Evolutionary conservation across 1,140 invertebrate genomes (phyloP).

Genomic region (Cydia fagiglandana): DNA sequence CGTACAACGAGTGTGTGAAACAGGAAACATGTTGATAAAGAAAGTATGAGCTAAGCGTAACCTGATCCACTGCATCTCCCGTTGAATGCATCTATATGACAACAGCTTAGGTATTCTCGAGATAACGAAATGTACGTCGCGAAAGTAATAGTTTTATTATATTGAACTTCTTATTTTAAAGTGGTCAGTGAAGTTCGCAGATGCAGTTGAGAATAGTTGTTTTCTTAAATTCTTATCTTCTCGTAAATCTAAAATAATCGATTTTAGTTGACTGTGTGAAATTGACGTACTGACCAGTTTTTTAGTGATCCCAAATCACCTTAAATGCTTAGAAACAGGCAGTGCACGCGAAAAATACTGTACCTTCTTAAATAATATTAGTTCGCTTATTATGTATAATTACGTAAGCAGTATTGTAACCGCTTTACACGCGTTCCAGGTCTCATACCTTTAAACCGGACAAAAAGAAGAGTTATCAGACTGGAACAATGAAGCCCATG

Average conservation of each 20-base stretch:
- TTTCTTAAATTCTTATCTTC: too few species aligned
- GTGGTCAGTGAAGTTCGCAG: neutral
- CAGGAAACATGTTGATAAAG: neutral
- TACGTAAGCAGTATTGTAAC: too few species aligned
- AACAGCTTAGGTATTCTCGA: neutral
- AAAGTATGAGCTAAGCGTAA: neutral
- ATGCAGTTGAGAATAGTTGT: neutral
- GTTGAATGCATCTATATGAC: neutral
- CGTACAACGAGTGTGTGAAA: neutral
- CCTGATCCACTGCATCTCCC: neutral
- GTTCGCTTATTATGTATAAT: too few species aligned
- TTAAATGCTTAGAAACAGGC: too few species aligned
- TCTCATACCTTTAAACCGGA: conserved; percentile 74
- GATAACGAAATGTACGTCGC: neutral
- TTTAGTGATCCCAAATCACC: too few species aligned
- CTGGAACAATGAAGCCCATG: conserved; percentile 92
- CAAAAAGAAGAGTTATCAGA: conserved; percentile 83
- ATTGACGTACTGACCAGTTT: too few species aligned
- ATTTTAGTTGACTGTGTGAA: too few species aligned
- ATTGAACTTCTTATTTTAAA: too few species aligned
- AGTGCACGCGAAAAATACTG: too few species aligned
- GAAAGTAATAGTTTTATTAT: neutral
- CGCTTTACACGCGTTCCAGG: conserved; percentile 42
- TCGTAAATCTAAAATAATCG: too few species aligned
- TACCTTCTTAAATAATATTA: too few species aligned